Conservation (phyloP, 1,140 invertebrate species). For the Anagrus nilaparvatae region DNA sequence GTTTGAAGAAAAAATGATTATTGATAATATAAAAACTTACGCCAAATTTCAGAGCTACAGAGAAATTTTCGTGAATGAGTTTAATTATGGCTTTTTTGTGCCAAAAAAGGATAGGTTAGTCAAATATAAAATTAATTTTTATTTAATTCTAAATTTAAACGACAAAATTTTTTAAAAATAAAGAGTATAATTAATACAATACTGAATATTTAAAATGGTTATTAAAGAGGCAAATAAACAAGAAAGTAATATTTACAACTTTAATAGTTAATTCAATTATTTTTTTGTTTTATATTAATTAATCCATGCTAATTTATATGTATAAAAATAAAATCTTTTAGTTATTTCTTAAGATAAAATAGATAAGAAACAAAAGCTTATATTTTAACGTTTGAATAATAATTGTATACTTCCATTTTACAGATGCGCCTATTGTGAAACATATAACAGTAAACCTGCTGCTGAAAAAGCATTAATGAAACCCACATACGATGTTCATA, state of each 20-base stretch:
- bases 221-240: too few relatives aligned
- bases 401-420: too few relatives aligned
- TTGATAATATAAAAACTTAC: neutral
- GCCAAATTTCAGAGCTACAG: neutral
- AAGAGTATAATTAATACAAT: too few relatives aligned
- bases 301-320: neutral
- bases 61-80: slow-evolving; percentile 4
- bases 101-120: neutral
- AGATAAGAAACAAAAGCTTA: neutral
- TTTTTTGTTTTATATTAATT: too few relatives aligned
- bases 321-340: too few relatives aligned
- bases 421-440: slow-evolving; percentile 6
- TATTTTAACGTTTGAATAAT: neutral
- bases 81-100: neutral
- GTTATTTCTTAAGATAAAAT: neutral
- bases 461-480: neutral
- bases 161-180: neutral
- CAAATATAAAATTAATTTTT: neutral
- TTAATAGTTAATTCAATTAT: too few relatives aligned
- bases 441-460: neutral
- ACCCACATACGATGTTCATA: neutral
- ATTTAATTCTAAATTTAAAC: neutral
- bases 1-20: slow-evolving; percentile 8
- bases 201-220: too few relatives aligned
- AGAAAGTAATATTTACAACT: too few relatives aligned